These are phyloP conservation scores for Odontocolon sp. DNA, from an alignment of 2,888 invertebrate species.

Conservation along the genomic window DNA sequence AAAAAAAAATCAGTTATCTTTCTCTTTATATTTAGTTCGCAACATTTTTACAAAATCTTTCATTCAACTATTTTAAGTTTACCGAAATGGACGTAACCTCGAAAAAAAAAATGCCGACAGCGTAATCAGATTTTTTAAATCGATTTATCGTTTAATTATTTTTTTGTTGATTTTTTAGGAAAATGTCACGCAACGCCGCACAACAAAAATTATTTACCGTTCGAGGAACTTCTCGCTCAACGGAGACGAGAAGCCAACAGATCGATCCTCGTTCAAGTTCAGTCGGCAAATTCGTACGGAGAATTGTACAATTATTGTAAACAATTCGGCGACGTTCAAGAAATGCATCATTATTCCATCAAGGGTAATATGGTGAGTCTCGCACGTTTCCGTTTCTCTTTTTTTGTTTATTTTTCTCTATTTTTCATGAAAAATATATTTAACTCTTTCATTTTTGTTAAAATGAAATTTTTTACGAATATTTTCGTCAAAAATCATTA, in stretches of 20 bases:
- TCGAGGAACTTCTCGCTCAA: constrained; percentile 84
- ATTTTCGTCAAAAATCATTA: too few species aligned
- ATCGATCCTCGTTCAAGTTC: constrained; percentile 89
- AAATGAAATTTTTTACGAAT: too few species aligned
- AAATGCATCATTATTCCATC: constrained; percentile 85
- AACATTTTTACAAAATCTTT: too few species aligned
- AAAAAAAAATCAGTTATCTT: too few species aligned
- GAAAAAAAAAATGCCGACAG: too few species aligned
- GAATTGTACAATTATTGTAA: constrained; percentile 88
- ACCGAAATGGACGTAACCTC: too few species aligned
- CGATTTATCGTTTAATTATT: background rate
- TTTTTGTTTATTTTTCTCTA: background rate
- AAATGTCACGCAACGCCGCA: constrained; percentile 44
- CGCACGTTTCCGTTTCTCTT: background rate
- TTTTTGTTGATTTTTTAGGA: constrained; percentile 33
- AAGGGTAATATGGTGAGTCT: constrained; percentile 77
- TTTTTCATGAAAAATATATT: background rate
- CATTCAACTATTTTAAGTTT: too few species aligned
- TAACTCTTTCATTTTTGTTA: background rate
- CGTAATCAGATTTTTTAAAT: background rate
- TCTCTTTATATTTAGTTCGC: too few species aligned
- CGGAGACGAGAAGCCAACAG: constrained; percentile 86
- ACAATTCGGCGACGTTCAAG: constrained; percentile 85
- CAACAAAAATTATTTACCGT: constrained; percentile 67
- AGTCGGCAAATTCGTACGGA: constrained; percentile 86